Evolutionary conservation across 2,113 vertebrate species (phyloP).

Genomic region (Uria aalge): DNA sequence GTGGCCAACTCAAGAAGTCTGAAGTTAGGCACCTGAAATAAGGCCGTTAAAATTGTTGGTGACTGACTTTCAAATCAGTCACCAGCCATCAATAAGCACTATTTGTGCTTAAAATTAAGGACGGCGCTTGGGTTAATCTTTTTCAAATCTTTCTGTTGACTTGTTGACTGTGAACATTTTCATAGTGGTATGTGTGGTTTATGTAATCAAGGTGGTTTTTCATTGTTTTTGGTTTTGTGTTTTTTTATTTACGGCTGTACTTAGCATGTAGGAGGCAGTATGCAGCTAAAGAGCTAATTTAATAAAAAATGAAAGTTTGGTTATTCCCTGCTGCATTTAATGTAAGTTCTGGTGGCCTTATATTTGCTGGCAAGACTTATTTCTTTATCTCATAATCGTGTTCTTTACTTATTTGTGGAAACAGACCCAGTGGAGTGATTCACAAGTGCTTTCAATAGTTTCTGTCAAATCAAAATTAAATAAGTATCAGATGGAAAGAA

Average conservation of each 20-base stretch:
- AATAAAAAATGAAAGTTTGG: not conserved
- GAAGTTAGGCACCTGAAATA: not conserved
- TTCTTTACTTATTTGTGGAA: not conserved
- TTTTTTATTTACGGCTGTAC: not conserved
- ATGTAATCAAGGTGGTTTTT: not conserved
- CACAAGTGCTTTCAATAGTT: not conserved
- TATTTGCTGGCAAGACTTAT: not conserved
- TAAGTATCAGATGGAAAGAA: not conserved
- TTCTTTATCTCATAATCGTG: not conserved
- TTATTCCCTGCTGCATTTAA: not conserved
- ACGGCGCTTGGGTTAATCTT: rapidly evolving
- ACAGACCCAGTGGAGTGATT: not conserved
- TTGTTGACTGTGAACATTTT: not conserved
- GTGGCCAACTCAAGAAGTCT: not conserved
- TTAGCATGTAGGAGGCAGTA: not conserved
- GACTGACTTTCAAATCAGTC: not conserved
- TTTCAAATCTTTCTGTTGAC: not conserved
- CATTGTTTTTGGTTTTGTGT: not conserved
- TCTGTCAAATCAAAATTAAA: not conserved
- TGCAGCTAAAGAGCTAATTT: not conserved
- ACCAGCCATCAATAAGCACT: not conserved
- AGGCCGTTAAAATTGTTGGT: not conserved
- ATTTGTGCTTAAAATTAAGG: not conserved
- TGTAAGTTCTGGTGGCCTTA: not conserved
- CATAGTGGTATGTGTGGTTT: not conserved